Base-by-base conservation (phyloP, 2,888 invertebrate genomes). In the Cosmopolites sordidus region DNA sequence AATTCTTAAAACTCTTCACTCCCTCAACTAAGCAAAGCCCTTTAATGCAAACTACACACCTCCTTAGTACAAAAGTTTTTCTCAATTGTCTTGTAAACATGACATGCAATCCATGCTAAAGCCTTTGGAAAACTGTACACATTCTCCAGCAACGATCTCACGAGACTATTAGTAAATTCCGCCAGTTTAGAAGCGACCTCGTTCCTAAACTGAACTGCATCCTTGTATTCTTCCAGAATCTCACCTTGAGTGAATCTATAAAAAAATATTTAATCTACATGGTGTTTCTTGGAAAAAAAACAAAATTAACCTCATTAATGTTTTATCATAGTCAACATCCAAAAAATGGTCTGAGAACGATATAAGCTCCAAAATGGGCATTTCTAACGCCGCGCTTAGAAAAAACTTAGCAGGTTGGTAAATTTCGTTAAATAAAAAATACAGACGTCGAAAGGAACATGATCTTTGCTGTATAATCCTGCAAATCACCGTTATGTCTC, bases 391-490 rank as follows among this genome's bases (percentile, higher is more conserved):
- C 1, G 95, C 91, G 1, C 93, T 89, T 16, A 99, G 81, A 76
- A 97, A 98, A 65, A 95, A 83, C 63, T 94, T 89, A 1, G 95
- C 92, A 0, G 94, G 89, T 64, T 92, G 87, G 64, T 95, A 82
- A 0, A 89, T 88, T 67, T 97, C 97, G 46, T 89, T 89, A 68
- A 94, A 88, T 47, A 89, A 84, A 39, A 87, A 86, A 77, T 93
- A 97, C 39, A 96, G 78, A 9, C 86, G 80, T 11, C 90, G 84
- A 68, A 97, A 91, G 2, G 94, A 89, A 68, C 92, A 92, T 3
- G 89, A 88, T 49, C 90, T 90, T 37, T 89, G 83, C 16, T 91
- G 83, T 39, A 98, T 78, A 61, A 95, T 76, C 66, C 92, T 83
- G 67, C 22, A 22, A 22, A 22, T 5, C 22, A 22, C 22, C 8